phyloP scores from a whole-genome alignment of 92 coral and sea anemone genomes.

The Bergia sp. region DNA sequence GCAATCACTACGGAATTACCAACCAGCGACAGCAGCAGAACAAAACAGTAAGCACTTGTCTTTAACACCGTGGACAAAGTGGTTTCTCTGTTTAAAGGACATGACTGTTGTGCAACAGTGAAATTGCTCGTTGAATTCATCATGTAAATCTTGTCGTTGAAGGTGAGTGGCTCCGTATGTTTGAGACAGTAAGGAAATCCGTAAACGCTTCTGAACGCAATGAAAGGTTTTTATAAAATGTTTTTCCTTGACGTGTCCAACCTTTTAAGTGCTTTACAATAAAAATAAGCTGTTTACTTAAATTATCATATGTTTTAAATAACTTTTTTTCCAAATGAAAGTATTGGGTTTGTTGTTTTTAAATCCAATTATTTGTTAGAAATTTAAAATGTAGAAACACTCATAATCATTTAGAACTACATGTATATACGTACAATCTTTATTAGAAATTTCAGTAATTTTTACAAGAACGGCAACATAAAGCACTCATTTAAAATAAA shows the following conservation, averaged over 20 bases:
- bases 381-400: too few species aligned
- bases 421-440: not conserved
- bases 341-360: not conserved
- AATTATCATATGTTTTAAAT: not conserved
- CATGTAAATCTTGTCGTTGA: not conserved
- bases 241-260: not conserved
- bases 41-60: constrained; percentile 49
- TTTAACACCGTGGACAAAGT: constrained; percentile 7
- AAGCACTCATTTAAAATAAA: not conserved
- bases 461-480: not conserved
- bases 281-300: not conserved
- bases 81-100: not conserved
- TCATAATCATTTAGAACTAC: not conserved
- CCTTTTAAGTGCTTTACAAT: not conserved
- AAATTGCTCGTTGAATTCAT: constrained; percentile 31
- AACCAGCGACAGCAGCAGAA: constrained; percentile 50
- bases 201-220: not conserved
- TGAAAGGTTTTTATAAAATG: not conserved
- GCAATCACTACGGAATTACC: constrained; percentile 52
- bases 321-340: not conserved
- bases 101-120: not conserved
- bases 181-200: not conserved
- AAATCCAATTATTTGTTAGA: too few species aligned
- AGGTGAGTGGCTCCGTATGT: not conserved
- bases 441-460: not conserved